Percentiles rank a stretch among this genome's conserved stretches.
These are phyloP conservation scores for Drosophila triauraria DNA, from an alignment of 1,140 invertebrate genomes.

Conservation along the genomic window DNA sequence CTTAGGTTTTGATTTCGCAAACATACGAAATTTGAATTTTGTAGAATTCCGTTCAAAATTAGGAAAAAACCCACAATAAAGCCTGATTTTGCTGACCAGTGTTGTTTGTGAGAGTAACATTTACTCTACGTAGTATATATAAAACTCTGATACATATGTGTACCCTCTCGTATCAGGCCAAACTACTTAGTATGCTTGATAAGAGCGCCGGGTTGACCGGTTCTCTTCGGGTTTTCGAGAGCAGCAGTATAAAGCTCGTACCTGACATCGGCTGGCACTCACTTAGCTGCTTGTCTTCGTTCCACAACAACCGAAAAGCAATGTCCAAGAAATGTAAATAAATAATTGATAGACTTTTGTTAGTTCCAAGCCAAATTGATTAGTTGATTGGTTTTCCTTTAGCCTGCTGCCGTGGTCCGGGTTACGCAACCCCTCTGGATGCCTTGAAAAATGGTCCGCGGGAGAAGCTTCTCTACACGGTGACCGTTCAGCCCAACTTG, in stretches of 20 bases:
- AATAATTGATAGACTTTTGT: not conserved
- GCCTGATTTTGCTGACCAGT: not conserved
- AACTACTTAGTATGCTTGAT: constrained; percentile 22
- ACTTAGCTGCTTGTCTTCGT: constrained; percentile 42
- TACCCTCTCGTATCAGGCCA: not conserved
- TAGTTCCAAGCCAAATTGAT: constrained; percentile 21
- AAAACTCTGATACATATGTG: not conserved
- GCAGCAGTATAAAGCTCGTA: constrained; percentile 32
- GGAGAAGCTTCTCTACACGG: constrained; percentile 94
- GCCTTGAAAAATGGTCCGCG: constrained; percentile 92
- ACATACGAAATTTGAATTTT: no score
- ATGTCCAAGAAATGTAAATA: constrained; percentile 64
- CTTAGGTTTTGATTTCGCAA: no score
- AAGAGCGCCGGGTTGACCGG: constrained; percentile 23
- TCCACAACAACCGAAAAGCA: constrained; percentile 32
- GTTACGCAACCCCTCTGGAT: constrained; percentile 91
- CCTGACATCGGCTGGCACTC: constrained; percentile 13
- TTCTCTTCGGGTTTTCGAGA: constrained; percentile 22
- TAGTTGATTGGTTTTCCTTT: constrained; percentile 13
- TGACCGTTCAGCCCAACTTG: constrained; percentile 92
- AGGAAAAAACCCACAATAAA: not conserved
- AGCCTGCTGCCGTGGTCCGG: constrained; percentile 88
- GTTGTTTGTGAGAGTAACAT: not conserved
- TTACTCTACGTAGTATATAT: not conserved
- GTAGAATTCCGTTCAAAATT: no score